These are phyloP conservation scores for Charina bottae DNA, from an alignment of 2,113 vertebrate genomes.

Conservation along the genomic window DNA sequence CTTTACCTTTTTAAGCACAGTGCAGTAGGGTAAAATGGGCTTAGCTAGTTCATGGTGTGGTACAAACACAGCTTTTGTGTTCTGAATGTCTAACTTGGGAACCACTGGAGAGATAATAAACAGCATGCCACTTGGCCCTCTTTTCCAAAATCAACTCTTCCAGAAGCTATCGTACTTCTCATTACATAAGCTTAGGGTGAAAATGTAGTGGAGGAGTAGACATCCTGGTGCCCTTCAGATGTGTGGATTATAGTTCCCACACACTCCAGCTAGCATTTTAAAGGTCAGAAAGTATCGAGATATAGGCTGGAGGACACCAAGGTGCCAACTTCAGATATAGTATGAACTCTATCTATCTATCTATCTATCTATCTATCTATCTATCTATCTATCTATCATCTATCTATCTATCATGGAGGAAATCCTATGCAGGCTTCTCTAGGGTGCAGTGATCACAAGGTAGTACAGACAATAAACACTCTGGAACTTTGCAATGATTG, in stretches of 20 bases:
- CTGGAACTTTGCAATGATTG: not conserved
- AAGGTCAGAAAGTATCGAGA: not conserved
- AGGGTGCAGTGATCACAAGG: not conserved
- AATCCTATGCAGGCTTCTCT: not conserved
- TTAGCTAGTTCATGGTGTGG: not conserved
- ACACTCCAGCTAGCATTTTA: not conserved
- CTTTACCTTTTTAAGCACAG: no score
- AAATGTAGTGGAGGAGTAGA: not conserved
- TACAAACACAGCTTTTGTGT: not conserved
- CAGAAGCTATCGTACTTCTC: not conserved
- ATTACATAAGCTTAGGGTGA: not conserved
- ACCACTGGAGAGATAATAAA: not conserved
- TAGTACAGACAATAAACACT: not conserved
- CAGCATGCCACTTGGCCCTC: not conserved
- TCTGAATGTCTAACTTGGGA: not conserved
- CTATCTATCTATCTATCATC: no score
- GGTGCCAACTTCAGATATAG: not conserved
- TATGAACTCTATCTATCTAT: not conserved
- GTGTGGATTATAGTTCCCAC: not conserved
- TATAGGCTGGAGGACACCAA: not conserved
- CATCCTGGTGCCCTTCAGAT: not conserved
- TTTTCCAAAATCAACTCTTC: not conserved
- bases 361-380: not conserved
- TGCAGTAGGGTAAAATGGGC: not conserved
- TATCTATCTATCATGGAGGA: conserved; percentile 10